Percentiles rank a stretch among this genome's conserved stretches.
Evolutionary conservation across 2,888 invertebrate genomes (phyloP).

Genomic region (Seladonia tumulorum): DNA sequence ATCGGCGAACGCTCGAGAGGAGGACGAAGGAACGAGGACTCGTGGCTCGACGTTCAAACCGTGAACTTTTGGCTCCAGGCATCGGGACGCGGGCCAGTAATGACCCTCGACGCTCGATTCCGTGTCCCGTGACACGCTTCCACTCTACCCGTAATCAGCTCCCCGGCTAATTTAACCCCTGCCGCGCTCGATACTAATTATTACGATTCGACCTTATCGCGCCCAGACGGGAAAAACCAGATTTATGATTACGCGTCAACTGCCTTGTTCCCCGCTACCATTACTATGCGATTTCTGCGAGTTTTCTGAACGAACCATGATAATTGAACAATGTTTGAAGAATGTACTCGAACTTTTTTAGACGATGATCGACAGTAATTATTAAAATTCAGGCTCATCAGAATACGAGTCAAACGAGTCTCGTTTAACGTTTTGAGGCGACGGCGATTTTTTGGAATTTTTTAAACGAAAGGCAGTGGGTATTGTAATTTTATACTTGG

Average conservation of each 20-base stretch:
- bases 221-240: not conserved
- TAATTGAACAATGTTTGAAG: too few species aligned
- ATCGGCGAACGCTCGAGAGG: slow-evolving; percentile 11
- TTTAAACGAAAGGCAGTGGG: too few species aligned
- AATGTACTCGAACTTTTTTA: too few species aligned
- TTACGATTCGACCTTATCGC: not conserved
- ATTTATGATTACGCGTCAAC: not conserved
- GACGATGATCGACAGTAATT: too few species aligned
- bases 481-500: too few species aligned
- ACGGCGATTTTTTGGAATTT: too few species aligned
- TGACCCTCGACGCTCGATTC: slow-evolving; percentile 54
- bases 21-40: slow-evolving; percentile 12
- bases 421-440: too few species aligned
- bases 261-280: not conserved
- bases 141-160: slow-evolving; percentile 38
- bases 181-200: slow-evolving; percentile 4
- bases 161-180: slow-evolving; percentile 46
- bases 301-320: too few species aligned
- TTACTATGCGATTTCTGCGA: not conserved
- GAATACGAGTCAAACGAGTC: too few species aligned
- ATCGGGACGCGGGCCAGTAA: slow-evolving; percentile 49
- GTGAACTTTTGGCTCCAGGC: slow-evolving; percentile 77
- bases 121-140: slow-evolving; percentile 30
- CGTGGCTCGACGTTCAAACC: slow-evolving; percentile 48
- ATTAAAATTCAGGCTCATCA: too few species aligned